Base-by-base conservation (phyloP, 2,797 vertebrate genomes). In the Argentina silus region DNA sequence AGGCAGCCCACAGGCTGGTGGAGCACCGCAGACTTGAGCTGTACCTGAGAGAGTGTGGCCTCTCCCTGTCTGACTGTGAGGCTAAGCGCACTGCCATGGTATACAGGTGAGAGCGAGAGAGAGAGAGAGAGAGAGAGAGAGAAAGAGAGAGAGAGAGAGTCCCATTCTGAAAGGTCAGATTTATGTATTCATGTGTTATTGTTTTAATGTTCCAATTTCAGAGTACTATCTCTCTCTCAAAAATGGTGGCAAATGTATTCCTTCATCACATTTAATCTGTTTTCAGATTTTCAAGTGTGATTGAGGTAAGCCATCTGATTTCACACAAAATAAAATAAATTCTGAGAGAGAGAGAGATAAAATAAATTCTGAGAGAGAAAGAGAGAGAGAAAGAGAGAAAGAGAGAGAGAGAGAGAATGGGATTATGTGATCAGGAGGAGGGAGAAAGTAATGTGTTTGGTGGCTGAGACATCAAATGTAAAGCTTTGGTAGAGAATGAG, bases 31-130 rank as follows among this genome's bases (percentile, higher is more conserved):
- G 90, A 0, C 84, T 95, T 75, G 92, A 94, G 86, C 87, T 90
- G 51, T 95, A 92, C 87, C 89, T 94, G 2, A 83, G 90, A 10
- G 94, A 95, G 68, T 93, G 85, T 45, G 90, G 92, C 72, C 88
- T 94, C n/a, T 88, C 90, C 0, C 73, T 91, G 73, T 85, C 85
- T 0, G 90, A 93, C 79, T 89, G 87, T 3, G 89, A 91, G 77
- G 89, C 90, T 0, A 85, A 87, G 43, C 89, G 85, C 56, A 83
- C 91, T 0, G 83, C 90, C 0, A 96, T 95, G 95, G 67, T 85
- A 3, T 95, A 95, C 91, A 94, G 93, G 95, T 95, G 81, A 89
- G 91, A 27, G 11, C n/a, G 55, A 69, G 53, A 59, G 56, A 57
- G 7, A 50, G 15, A 11, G 43, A 71, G 53, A 57, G 21, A 17